Percentiles rank a stretch among this genome's conserved stretches.
These are phyloP conservation scores for Saguinus oedipus DNA, from an alignment of 2,797 vertebrate species.

Conservation along the genomic window DNA sequence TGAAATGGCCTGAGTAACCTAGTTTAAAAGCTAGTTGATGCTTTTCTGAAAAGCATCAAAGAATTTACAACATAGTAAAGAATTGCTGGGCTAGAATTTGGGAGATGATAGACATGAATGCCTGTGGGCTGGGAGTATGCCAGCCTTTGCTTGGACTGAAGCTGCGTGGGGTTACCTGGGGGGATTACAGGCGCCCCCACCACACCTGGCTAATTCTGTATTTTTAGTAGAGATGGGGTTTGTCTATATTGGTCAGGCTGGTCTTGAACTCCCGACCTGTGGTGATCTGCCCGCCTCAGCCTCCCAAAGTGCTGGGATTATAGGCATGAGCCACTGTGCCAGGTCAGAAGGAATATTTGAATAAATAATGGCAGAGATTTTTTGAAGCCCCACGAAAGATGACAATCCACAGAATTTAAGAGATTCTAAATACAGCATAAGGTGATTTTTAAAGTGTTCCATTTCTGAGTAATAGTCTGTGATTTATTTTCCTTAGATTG, in stretches of 20 bases:
- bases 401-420: background rate
- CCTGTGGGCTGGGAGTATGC: background rate
- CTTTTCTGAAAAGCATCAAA: background rate
- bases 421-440: background rate
- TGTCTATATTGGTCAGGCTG: background rate
- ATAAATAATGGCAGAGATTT: background rate
- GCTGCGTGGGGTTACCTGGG: background rate
- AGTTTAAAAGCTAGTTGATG: background rate
- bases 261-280: no score
- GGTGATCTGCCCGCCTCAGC: background rate
- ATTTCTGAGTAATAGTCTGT: background rate
- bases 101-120: background rate
- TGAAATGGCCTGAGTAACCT: background rate
- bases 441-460: background rate
- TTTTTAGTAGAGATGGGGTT: background rate
- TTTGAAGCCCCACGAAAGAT: background rate
- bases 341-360: background rate
- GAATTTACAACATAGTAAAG: background rate
- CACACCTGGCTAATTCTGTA: background rate
- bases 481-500: background rate
- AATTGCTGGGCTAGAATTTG: background rate
- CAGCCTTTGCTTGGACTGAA: background rate
- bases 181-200: background rate
- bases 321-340: accelerated
- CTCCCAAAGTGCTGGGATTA: background rate